A percentile compares a stretch with the other conserved stretches of the same genome.
Conservation (phyloP, 2,113 vertebrate species). For the Ptychochromis oligacanthus region DNA sequence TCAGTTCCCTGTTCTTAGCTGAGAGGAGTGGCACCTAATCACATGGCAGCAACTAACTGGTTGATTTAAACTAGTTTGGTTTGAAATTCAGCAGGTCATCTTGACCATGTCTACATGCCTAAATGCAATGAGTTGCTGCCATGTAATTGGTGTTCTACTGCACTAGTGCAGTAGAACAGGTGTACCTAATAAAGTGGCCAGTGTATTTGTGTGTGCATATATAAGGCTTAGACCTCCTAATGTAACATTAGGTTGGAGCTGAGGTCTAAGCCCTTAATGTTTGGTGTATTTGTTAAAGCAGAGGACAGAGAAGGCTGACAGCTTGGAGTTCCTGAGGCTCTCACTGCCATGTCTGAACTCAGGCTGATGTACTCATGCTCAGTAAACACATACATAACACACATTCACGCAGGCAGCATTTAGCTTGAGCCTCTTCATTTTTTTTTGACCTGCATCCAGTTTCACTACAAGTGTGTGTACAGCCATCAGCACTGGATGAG, state of each 20-base stretch:
- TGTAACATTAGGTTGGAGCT: slow-evolving; percentile 15
- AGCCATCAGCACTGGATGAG: neutral
- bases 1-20: too few species aligned
- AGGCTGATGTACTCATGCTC: slow-evolving; percentile 31
- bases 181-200: too few species aligned
- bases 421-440: neutral
- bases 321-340: slow-evolving; percentile 41
- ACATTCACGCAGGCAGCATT: neutral
- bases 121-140: too few species aligned
- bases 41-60: too few species aligned
- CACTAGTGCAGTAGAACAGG: too few species aligned
- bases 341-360: slow-evolving; percentile 18
- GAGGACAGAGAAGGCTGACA: slow-evolving; percentile 34
- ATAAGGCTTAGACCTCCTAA: too few species aligned
- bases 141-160: too few species aligned
- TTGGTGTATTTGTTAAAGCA: slow-evolving; percentile 2
- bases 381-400: slow-evolving; percentile 31
- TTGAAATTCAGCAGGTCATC: too few species aligned
- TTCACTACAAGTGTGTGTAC: neutral
- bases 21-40: too few species aligned
- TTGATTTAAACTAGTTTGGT: too few species aligned
- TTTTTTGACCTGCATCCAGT: slow-evolving; percentile 4
- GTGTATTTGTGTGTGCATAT: too few species aligned
- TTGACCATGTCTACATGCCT: too few species aligned
- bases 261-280: slow-evolving; percentile 22